Percentiles rank a stretch among this genome's conserved stretches.
These are phyloP conservation scores for Euplexia lucipara DNA, from an alignment of 2,888 invertebrate genomes.

Conservation along the genomic window DNA sequence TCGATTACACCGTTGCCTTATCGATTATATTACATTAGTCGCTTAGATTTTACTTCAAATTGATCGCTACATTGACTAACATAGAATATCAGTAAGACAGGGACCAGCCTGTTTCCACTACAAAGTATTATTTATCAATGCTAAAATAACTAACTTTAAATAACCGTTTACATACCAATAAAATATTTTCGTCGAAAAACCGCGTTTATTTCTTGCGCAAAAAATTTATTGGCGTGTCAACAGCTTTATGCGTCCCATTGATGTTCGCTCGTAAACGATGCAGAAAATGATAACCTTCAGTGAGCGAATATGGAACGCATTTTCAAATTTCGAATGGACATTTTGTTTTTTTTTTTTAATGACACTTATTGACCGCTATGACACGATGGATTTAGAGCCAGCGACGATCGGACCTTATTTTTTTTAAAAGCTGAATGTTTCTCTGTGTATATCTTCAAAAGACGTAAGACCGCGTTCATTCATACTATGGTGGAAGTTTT, in stretches of 20 bases:
- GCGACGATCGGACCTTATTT: no score
- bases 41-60: conserved; percentile 67
- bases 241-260: conserved; percentile 23
- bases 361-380: conserved; percentile 12
- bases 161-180: conserved; percentile 46
- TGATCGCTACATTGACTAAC: conserved; percentile 70
- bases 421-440: no score
- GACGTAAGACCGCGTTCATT: no score
- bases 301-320: conserved; percentile 42
- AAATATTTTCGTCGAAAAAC: conserved; percentile 2
- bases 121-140: conserved; percentile 64
- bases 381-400: background rate
- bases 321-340: conserved; percentile 16
- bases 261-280: conserved; percentile 43
- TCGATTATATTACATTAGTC: conserved; percentile 71
- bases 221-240: conserved; percentile 39
- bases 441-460: no score
- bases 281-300: conserved; percentile 36
- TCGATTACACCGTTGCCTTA: conserved; percentile 80
- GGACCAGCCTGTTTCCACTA: conserved; percentile 86
- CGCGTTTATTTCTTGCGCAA: conserved; percentile 1
- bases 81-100: conserved; percentile 82
- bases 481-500: no score
- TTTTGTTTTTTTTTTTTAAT: conserved; percentile 12
- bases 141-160: conserved; percentile 54